Conservation (phyloP, 2,888 invertebrate genomes). For the Isotomurus palustris region DNA sequence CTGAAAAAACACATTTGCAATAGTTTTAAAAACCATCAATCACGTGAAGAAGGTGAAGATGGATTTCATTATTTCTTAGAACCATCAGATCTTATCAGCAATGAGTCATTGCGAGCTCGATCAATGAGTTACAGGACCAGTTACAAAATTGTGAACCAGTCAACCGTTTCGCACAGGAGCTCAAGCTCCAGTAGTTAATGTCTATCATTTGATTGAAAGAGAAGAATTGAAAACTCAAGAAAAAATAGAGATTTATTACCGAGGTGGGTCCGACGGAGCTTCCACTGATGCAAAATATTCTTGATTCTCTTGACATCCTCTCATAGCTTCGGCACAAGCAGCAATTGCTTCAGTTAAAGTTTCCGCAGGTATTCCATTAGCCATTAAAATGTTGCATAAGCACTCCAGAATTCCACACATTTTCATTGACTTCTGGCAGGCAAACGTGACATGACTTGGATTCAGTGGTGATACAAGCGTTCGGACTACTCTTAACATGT, state of each 20-base stretch:
- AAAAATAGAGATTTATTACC: slow-evolving; percentile 49
- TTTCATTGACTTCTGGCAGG: slow-evolving; percentile 86
- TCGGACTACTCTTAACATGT: slow-evolving; percentile 60
- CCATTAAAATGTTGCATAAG: slow-evolving; percentile 87
- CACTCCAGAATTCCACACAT: slow-evolving; percentile 74
- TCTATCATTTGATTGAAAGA: neutral
- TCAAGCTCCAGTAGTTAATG: slow-evolving; percentile 26
- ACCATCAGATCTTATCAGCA: slow-evolving; percentile 43
- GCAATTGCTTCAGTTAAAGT: slow-evolving; percentile 94
- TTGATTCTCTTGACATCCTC: slow-evolving; percentile 86
- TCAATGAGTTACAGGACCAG: slow-evolving; percentile 20
- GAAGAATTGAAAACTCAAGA: neutral
- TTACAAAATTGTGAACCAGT: slow-evolving; percentile 11
- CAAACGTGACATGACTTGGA: slow-evolving; percentile 67
- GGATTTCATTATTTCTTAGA: slow-evolving; percentile 3
- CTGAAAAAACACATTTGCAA: slow-evolving; percentile 52
- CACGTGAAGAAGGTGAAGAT: neutral
- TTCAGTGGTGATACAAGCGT: slow-evolving; percentile 91
- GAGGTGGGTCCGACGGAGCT: slow-evolving; percentile 88
- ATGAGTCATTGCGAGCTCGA: slow-evolving; percentile 33
- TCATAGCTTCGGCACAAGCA: slow-evolving; percentile 87
- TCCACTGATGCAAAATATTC: slow-evolving; percentile 81
- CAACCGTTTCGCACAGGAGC: slow-evolving; percentile 23
- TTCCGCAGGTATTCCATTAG: slow-evolving; percentile 92
- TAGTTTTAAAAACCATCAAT: neutral